These are phyloP conservation scores for Mionectes macconnelli DNA, from an alignment of 2,113 vertebrate species.

Conservation along the genomic window DNA sequence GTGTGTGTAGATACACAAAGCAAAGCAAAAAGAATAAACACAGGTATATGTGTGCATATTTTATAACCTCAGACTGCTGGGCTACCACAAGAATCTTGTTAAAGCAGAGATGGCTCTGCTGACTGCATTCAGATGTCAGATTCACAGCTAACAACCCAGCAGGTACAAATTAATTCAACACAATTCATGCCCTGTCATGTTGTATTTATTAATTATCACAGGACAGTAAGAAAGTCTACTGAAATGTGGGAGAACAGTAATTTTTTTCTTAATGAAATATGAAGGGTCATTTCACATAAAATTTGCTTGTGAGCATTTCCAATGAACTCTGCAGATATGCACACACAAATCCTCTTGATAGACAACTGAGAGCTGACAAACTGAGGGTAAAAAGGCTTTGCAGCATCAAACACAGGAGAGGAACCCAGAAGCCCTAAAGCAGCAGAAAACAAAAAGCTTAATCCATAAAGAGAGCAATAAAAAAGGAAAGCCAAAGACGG, in stretches of 20 bases:
- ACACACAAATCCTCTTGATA: not conserved
- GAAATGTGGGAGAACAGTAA: not conserved
- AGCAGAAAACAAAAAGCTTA: not conserved
- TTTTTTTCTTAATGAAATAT: not conserved
- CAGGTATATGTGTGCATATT: not conserved
- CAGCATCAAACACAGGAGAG: not conserved
- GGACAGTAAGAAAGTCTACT: not conserved
- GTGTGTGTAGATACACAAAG: not conserved
- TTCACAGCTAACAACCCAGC: conserved; percentile 3
- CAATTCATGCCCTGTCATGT: not conserved
- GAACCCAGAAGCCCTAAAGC: not conserved
- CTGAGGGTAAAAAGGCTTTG: not conserved
- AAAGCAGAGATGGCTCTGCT: not conserved
- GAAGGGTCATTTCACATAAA: not conserved
- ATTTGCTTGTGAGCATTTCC: not conserved
- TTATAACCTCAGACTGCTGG: not conserved
- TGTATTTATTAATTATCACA: conserved; percentile 43
- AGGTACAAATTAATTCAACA: conserved; percentile 39
- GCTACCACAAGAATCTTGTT: not conserved
- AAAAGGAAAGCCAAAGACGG: not conserved
- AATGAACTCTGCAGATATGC: not conserved
- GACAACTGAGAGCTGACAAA: not conserved
- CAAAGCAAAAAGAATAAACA: not conserved
- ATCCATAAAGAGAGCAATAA: not conserved
- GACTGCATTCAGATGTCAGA: conserved; percentile 10